Evolutionary conservation across 30 jellyfish, hydroid and myxozoan species (phyloP), one percentile per base, ranked within the genome.

Genomic region (Aurelia sp.): DNA sequence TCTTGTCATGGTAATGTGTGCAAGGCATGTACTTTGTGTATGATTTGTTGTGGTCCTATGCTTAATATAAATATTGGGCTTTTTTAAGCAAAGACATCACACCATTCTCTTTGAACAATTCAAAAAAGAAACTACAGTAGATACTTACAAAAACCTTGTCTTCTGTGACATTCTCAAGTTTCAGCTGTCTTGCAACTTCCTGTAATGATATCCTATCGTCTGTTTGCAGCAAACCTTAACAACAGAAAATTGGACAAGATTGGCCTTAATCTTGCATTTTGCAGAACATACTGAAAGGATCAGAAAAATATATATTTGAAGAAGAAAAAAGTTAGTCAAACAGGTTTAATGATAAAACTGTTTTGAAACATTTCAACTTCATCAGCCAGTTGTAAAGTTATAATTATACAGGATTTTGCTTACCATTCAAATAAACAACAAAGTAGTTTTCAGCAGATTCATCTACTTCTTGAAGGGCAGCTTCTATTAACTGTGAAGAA

Each of bases 201-300:
- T 95, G 99, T 40, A 95, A 74, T n/a, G 99, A 96, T 6, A 70
- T 50, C 70, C 93, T 79, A 71, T 95, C 99, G 76, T 95, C 99
- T 19, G 97, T 95, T 27, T 95, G 99, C 64, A 95, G 52, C 67
- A 67, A 74, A 60, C 99, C 99, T 95, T 47, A 58, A 24, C 24
- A 58, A 24, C 24, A 86, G 62, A 66, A 55, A 61, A n/a, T 55
- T 5, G 13, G 48, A n/a, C 13, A 20, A 19, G 0, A 4, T 33
- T 33, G 12, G 15, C 24, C 0, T 5, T 9, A 59, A 59, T 18
- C 0, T 5, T 59, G 21, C 55, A 44, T 44, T 44, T 9, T 44
- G 55, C 55, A 8, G 9, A 44, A 8, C 7, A 44, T 8, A 44
- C 55, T 7, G 55, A 44, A 9, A 44, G 55, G 7, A 44, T 44